Evolutionary conservation across 2,888 invertebrate genomes (phyloP).

Genomic region (Calliopum simillimum): DNA sequence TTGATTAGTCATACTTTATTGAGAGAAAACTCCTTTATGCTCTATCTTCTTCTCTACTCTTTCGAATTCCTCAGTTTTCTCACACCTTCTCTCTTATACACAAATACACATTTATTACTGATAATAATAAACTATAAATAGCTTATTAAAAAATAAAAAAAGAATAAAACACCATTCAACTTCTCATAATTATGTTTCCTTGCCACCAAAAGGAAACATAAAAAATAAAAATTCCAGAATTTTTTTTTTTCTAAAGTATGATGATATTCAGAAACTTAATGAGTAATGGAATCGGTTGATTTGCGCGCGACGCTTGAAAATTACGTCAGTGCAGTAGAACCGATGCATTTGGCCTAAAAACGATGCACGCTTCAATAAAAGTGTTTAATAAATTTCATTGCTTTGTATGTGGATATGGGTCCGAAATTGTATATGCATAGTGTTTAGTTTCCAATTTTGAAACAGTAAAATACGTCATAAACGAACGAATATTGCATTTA

Average conservation of each 20-base stretch:
- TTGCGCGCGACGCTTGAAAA: slow-evolving; percentile 1
- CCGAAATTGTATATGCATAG: too few species aligned
- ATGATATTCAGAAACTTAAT: slow-evolving; percentile 1
- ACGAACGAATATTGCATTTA: too few species aligned
- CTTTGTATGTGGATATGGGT: too few species aligned
- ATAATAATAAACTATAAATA: background rate
- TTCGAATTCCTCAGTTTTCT: background rate
- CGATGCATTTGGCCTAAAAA: slow-evolving; percentile 26
- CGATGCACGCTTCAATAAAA: slow-evolving; percentile 27
- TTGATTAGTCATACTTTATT: slow-evolving; percentile 3
- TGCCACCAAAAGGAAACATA: background rate
- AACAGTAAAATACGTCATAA: too few species aligned
- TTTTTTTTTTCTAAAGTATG: background rate
- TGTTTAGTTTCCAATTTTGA: too few species aligned
- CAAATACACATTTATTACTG: background rate
- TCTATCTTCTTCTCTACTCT: background rate
- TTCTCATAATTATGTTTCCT: background rate
- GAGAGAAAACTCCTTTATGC: background rate
- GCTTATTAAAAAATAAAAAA: background rate
- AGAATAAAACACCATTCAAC: background rate
- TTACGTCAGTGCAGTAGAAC: slow-evolving; percentile 25
- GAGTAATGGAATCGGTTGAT: slow-evolving; percentile 17
- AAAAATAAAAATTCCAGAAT: background rate
- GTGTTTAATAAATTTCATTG: slow-evolving; percentile 27
- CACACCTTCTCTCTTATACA: background rate